Evolutionary conservation across 1,140 invertebrate species (phyloP), one percentile per base, ranked within the genome.

Genomic region (Hyles vespertilio): DNA sequence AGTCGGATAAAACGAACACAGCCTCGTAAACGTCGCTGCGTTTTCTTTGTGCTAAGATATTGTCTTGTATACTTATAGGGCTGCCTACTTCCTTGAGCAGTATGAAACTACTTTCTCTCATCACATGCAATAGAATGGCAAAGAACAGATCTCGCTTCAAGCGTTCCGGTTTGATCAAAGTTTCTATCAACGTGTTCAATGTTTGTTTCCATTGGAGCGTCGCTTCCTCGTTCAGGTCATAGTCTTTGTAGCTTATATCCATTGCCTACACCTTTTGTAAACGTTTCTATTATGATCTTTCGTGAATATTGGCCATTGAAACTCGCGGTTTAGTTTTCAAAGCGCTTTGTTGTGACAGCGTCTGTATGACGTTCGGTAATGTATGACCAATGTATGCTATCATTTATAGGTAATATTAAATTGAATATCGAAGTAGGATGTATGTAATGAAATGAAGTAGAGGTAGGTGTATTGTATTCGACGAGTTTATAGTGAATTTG

Each of bases 81-180:
- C 46, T 53, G 51, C 63, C 56, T 33, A 51, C 59, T 43, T 56
- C 57, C 61, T 72, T 75, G 12, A 72, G 43, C 22, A 64, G 65
- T 32, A 65, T 52, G 50, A 79, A 72, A 61, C 70, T 63, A 63
- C 74, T 75, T 67, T 73, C 70, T 56, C 70, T 71, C 66, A 75
- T 74, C 51, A 74, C 64, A 63, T 70, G 61, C 59, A 75, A 70
- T 50, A 79, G 63, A 58, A 75, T 63, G 55, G 70, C 61, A 51
- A 72, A 69, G 59, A 76, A 70, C 52, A 76, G 61, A 50, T 76
- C 72, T 36, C 63, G 56, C 50, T 70, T 71, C 58, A 77, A 70
- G 61, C 60, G 58, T 49, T 69, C 67, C 34, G 73, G 70, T 64
- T 72, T 76, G 65, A 77, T 74, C 75, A 76, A 71, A 59, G 65